Evolutionary conservation across 2,113 vertebrate genomes (phyloP), one percentile per base, ranked within the genome.

Genomic region (Hiodon tergisus): DNA sequence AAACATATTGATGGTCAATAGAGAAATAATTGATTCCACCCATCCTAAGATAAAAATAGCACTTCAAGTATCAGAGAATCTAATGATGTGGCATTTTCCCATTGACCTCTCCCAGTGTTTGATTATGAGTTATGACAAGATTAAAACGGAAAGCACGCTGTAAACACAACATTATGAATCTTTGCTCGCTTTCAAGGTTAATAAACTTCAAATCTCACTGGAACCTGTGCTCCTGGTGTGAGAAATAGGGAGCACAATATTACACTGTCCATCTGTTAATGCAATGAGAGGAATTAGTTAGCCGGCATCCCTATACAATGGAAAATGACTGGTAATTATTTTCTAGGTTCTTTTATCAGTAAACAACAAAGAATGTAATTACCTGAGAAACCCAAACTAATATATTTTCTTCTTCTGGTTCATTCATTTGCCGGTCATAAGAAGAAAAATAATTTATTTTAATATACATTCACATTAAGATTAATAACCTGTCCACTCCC

Each of bases 41-140:
- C 67, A 80, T 84, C 83, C 71, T 81, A 87, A 85, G 82, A 86
- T 85, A 81, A 82, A 72, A 87, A 87, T 74, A 87, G 87, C 86
- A 54, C 75, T 76, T 85, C 80, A 74, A 89, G 87, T 81, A 58
- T 87, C 88, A 88, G 90, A 88, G 79, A 86, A 88, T 77, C 87
- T 89, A 79, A 78, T 81, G 31, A 3, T 3, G 62, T 6, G 83
- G 83, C 83, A 82, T 87, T 83, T 83, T 81, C 76, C 80, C 84
- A 92, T 92, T 47, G 88, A 91, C 87, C 14, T 9, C 71, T 76
- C 77, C 76, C 79, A 73, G 67, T 81, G 76, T 82, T 83, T 78
- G 57, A 65, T 3, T 14, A 6, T 91, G 91, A 90, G 90, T 90
- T 86, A 89, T 85, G 83, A 85, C 77, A 81, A 77, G 77, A 79